These are phyloP conservation scores for Aeoliscus strigatus DNA, from an alignment of 2,797 vertebrate species.

Conservation along the genomic window DNA sequence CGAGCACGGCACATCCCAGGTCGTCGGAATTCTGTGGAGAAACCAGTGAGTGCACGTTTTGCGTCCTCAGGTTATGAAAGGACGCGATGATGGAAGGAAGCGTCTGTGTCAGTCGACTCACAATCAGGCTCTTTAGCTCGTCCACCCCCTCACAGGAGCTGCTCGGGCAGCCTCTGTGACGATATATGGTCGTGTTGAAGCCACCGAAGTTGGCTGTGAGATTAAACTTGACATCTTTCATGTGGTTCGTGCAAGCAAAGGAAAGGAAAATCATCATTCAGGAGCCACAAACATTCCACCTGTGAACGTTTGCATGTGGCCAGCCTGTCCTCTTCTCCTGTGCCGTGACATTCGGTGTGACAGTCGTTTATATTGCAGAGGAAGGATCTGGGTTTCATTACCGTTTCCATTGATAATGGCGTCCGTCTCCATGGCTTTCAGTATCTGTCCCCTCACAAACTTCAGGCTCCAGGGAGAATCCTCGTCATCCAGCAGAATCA, in stretches of 20 bases:
- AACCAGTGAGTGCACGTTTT: neutral
- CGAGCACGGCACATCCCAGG: conserved; percentile 85
- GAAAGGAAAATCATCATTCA: too few relatives aligned
- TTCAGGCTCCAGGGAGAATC: conserved; percentile 71
- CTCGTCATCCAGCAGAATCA: conserved; percentile 83
- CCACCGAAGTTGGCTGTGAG: conserved; percentile 70
- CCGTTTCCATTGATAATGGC: conserved; percentile 52
- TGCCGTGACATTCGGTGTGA: too few relatives aligned
- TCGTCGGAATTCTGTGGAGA: conserved; percentile 43
- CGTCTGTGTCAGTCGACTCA: too few relatives aligned
- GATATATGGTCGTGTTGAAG: conserved; percentile 75
- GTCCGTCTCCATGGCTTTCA: conserved; percentile 56
- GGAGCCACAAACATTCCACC: too few relatives aligned
- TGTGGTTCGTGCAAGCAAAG: too few relatives aligned
- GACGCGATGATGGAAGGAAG: too few relatives aligned
- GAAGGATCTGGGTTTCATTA: too few relatives aligned
- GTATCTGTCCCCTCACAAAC: conserved; percentile 68
- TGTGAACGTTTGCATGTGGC: too few relatives aligned
- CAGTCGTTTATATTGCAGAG: too few relatives aligned
- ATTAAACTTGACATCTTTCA: conserved; percentile 74
- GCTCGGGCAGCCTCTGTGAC: conserved; percentile 83
- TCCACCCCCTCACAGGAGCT: conserved; percentile 90
- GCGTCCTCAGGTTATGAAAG: too few relatives aligned
- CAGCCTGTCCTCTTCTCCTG: too few relatives aligned
- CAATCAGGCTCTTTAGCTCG: conserved; percentile 81